Percentiles rank a stretch among this genome's conserved stretches.
phyloP scores from a whole-genome alignment of 2,113 vertebrate genomes.

The Vulpes lagopus region DNA sequence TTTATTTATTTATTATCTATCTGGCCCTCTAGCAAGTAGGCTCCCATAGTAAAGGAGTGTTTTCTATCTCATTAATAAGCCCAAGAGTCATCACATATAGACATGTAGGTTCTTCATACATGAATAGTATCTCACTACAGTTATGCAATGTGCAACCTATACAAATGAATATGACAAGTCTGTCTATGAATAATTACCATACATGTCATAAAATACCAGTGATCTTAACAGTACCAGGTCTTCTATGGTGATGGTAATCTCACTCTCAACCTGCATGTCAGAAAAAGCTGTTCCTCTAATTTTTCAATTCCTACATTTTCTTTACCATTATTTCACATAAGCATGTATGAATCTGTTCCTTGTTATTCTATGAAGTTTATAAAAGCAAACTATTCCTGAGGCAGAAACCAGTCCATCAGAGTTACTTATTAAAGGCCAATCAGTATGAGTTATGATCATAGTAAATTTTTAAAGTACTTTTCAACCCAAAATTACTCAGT shows the following conservation, averaged over 20 bases:
- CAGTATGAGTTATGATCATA: background rate
- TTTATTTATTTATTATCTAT: background rate
- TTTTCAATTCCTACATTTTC: background rate
- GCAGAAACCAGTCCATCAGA: background rate
- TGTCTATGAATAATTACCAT: background rate
- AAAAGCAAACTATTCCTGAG: constrained; percentile 43
- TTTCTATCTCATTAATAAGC: background rate
- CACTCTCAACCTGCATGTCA: background rate
- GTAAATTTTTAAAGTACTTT: background rate
- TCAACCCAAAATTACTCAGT: constrained; percentile 9
- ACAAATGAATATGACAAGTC: background rate
- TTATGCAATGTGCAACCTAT: background rate
- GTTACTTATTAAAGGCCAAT: background rate
- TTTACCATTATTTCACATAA: background rate
- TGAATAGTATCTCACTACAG: background rate
- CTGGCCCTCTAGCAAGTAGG: background rate
- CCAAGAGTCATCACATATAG: background rate
- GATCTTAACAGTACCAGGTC: background rate
- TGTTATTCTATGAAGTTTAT: background rate
- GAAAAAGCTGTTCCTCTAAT: background rate
- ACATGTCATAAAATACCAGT: background rate
- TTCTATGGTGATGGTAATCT: background rate
- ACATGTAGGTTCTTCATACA: too few relatives aligned
- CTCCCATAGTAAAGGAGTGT: background rate
- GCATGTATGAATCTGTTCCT: background rate